Conservation (phyloP, 1,140 invertebrate species). For the Druon quercuslanigerum region DNA sequence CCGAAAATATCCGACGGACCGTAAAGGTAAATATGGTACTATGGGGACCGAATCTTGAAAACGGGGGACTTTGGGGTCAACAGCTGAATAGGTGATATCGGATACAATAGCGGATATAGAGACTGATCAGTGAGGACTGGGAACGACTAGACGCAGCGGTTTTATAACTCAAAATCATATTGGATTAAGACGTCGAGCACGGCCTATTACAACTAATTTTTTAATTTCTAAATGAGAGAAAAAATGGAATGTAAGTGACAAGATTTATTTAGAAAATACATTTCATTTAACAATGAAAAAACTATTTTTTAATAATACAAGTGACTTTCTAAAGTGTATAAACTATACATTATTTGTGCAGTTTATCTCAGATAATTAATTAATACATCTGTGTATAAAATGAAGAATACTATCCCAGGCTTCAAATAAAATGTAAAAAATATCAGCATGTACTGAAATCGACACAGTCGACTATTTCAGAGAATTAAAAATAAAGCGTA, state of each 20-base stretch:
- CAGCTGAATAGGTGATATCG: too few species aligned
- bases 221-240: background rate
- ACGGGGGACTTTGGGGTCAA: too few species aligned
- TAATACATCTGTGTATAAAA: background rate
- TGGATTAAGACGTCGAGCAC: too few species aligned
- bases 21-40: too few species aligned
- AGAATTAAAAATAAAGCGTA: background rate
- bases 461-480: background rate
- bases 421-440: background rate
- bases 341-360: slow-evolving; percentile 26
- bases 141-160: too few species aligned
- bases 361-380: background rate
- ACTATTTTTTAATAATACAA: background rate
- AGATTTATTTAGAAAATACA: slow-evolving; percentile 27
- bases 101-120: too few species aligned
- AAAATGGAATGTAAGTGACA: background rate
- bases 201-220: background rate
- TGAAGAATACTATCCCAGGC: background rate
- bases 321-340: background rate
- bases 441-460: background rate
- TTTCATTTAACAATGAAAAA: slow-evolving; percentile 16
- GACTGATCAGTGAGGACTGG: too few species aligned
- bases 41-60: too few species aligned
- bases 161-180: too few species aligned
- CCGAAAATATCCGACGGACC: too few species aligned